These are phyloP conservation scores for Lycaon pictus DNA, from an alignment of 2,113 vertebrate species.

Conservation along the genomic window DNA sequence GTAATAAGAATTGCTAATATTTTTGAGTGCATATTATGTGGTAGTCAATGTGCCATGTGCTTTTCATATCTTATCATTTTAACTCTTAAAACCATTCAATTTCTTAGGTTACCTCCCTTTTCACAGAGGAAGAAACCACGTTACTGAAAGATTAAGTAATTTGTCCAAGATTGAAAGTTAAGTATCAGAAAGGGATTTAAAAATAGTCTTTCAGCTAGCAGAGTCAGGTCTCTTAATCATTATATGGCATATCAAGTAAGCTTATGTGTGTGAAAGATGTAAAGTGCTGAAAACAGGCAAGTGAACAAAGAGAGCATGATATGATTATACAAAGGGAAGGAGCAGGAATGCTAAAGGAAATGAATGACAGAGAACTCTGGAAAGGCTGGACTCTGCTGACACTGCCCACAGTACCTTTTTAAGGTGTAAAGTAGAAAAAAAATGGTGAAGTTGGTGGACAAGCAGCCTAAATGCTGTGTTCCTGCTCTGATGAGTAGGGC, in stretches of 20 bases:
- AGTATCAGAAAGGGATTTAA: neutral
- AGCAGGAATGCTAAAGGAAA: neutral
- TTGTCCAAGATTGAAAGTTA: neutral
- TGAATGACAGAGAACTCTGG: neutral
- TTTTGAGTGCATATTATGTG: neutral
- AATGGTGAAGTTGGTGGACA: neutral
- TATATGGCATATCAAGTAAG: neutral
- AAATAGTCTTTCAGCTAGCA: neutral
- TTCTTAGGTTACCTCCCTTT: neutral
- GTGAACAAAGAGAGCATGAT: neutral
- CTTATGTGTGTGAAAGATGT: neutral
- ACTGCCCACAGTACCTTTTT: neutral
- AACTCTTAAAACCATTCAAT: neutral
- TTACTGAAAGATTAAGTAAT: neutral
- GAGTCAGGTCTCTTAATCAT: neutral
- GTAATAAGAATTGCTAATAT: neutral
- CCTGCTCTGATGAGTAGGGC: neutral
- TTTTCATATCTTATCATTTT: neutral
- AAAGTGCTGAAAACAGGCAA: neutral
- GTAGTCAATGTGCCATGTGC: no score
- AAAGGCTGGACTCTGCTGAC: neutral
- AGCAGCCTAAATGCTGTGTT: neutral
- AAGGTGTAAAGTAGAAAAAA: neutral
- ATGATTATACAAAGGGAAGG: neutral
- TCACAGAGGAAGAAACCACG: neutral